phyloP scores from a whole-genome alignment of 1,140 invertebrate genomes.

The Theocolax elegans region DNA sequence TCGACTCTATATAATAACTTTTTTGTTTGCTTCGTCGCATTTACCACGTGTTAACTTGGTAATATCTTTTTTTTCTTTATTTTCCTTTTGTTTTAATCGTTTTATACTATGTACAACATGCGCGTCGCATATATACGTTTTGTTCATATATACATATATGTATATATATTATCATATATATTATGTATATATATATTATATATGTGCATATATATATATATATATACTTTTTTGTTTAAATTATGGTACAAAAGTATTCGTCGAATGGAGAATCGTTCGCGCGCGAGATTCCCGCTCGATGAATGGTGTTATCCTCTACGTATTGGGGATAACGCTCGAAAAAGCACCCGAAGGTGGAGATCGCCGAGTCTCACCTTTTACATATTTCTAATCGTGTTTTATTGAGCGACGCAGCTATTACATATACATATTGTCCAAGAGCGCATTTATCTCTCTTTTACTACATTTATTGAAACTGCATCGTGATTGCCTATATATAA shows the following conservation, averaged over 20 bases:
- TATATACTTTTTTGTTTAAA: constrained; percentile 1
- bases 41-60: background rate
- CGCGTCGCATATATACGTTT: constrained; percentile 15
- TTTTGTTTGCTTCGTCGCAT: background rate
- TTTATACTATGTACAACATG: constrained; percentile 33
- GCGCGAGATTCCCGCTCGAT: background rate
- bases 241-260: constrained; percentile 40
- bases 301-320: background rate
- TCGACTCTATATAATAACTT: constrained; percentile 28
- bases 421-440: constrained; percentile 39
- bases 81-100: too few relatives aligned
- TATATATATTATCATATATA: too few relatives aligned
- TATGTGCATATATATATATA: too few relatives aligned
- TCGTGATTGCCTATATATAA: constrained; percentile 31
- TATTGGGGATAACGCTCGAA: background rate
- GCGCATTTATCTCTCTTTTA: constrained; percentile 27
- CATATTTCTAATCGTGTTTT: constrained; percentile 9
- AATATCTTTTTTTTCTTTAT: background rate
- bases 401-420: constrained; percentile 22
- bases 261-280: constrained; percentile 17
- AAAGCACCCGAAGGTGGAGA: constrained; percentile 1
- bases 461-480: constrained; percentile 22
- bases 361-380: background rate
- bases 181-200: too few relatives aligned
- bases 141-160: too few relatives aligned